Conservation (phyloP, 2,888 invertebrate species). For the Proisotoma minuta region DNA sequence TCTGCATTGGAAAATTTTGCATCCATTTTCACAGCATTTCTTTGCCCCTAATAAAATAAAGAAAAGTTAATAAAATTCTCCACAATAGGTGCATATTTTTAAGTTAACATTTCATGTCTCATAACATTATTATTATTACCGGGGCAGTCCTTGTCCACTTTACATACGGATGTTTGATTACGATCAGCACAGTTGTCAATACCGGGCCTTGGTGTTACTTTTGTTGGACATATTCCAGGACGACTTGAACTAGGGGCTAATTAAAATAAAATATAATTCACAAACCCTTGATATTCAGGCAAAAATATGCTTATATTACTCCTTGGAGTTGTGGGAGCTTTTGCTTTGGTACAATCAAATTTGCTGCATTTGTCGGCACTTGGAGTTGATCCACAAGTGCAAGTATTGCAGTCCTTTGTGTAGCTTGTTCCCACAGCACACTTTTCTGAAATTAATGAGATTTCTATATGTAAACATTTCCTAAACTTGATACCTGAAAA, state of each 20-base stretch:
- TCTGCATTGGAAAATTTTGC: slow-evolving; percentile 29
- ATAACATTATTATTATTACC: slow-evolving; percentile 14
- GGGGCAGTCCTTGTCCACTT: slow-evolving; percentile 38
- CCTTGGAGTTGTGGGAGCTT: slow-evolving; percentile 26
- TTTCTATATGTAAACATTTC: background rate
- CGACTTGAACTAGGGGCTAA: slow-evolving; percentile 32
- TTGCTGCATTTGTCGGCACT: slow-evolving; percentile 40
- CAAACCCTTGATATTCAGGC: background rate
- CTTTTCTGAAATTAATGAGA: slow-evolving; percentile 23
- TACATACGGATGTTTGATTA: slow-evolving; percentile 30
- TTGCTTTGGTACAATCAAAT: slow-evolving; percentile 33
- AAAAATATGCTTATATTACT: slow-evolving; percentile 11
- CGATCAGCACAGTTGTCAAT: slow-evolving; percentile 34
- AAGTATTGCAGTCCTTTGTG: slow-evolving; percentile 43
- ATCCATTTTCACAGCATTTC: slow-evolving; percentile 44
- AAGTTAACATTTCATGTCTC: background rate
- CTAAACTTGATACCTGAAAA: background rate
- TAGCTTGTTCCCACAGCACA: slow-evolving; percentile 39
- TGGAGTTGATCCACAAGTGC: slow-evolving; percentile 36
- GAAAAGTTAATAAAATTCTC: background rate
- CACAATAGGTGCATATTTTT: background rate
- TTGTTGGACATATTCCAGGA: slow-evolving; percentile 43
- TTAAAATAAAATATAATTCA: slow-evolving; percentile 1
- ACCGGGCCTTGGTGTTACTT: slow-evolving; percentile 42
- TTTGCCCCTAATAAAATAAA: slow-evolving; percentile 34